Conservation (phyloP, 35 echinoderm and acorn worm species). For the Diadema setosum region DNA sequence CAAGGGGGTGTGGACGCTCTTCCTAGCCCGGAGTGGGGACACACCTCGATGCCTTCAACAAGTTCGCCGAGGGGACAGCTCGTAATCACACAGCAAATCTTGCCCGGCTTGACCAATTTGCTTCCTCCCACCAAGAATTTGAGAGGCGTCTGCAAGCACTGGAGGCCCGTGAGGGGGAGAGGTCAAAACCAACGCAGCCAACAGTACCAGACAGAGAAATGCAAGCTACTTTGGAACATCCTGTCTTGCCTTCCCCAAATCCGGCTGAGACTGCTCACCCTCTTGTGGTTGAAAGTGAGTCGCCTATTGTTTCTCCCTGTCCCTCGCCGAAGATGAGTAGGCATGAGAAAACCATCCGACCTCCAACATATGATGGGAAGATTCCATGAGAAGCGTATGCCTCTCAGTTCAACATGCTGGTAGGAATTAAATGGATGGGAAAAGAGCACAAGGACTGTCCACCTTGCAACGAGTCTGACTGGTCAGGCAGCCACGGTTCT, state of each 20-base stretch:
- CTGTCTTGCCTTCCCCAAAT: slow-evolving; percentile 2
- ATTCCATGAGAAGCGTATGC: slow-evolving; percentile 25
- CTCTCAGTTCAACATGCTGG: slow-evolving; percentile 25
- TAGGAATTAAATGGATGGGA: slow-evolving; percentile 45
- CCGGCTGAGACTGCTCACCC: slow-evolving; percentile 5
- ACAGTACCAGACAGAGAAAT: not conserved
- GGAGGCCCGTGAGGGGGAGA: not conserved
- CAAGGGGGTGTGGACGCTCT: not conserved
- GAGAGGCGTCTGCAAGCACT: not conserved
- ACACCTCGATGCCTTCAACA: not conserved
- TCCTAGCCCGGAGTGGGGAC: not conserved
- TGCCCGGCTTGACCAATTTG: not conserved
- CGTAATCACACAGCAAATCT: no score
- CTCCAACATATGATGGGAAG: slow-evolving; percentile 31
- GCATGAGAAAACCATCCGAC: not conserved
- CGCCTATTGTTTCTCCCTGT: not conserved
- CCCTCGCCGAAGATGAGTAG: not conserved
- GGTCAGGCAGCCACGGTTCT: slow-evolving; percentile 23
- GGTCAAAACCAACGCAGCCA: not conserved
- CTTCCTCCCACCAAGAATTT: not conserved
- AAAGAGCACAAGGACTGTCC: not conserved
- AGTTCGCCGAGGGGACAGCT: not conserved
- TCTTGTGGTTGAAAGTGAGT: slow-evolving; percentile 21
- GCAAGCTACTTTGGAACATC: slow-evolving; percentile 9
- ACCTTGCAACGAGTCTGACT: slow-evolving; percentile 29